Base-by-base conservation (phyloP, 1,140 invertebrate genomes). In the Teleogryllus occipitalis region DNA sequence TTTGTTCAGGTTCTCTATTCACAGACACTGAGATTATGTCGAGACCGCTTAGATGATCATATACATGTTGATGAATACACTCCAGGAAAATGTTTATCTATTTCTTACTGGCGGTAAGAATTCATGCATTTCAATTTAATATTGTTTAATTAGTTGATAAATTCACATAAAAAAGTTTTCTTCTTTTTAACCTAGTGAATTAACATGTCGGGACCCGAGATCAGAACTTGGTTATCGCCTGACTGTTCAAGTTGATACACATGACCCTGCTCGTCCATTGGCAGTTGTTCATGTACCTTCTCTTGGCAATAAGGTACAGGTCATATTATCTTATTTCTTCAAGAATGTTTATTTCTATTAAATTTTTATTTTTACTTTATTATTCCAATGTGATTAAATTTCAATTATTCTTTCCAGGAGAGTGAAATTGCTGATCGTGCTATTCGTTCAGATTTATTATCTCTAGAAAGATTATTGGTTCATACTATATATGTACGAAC, bases 401-500 rank as follows among this genome's bases (percentile, higher is more conserved):
- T n/a, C 3, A 76, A 18, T 76, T 47, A 76, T 79, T 83, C 82
- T 80, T 82, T 82, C 65, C 81, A 89, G 87, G 90, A 92, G 85
- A 87, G 87, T 81, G 94, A 96, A 87, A 92, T 94, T 78, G 93
- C 93, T 47, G 93, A 95, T 82, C 87, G 92, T 82, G 93, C 94
- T 7, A 92, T 96, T 76, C 90, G 92, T 77, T 95, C 94, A 48
- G 96, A 97, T 86, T 91, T 95, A 82, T 88, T 98, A 2, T 98
- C 96, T 3, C 95, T 99, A 91, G 97, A 98, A 87, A 92, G 95
- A 75, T 87, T 99, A 75, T 87, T 99, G n/a, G 96, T 98, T n/a
- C 96, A 98, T 83, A 99, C 97, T 0, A 97, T 99, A 83, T 97
- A 98, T 85, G 93, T 98, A 47, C 89, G 98, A 80, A 97, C 96